phyloP scores from a whole-genome alignment of 2,113 vertebrate species.

The Chascanopsetta lugubris region DNA sequence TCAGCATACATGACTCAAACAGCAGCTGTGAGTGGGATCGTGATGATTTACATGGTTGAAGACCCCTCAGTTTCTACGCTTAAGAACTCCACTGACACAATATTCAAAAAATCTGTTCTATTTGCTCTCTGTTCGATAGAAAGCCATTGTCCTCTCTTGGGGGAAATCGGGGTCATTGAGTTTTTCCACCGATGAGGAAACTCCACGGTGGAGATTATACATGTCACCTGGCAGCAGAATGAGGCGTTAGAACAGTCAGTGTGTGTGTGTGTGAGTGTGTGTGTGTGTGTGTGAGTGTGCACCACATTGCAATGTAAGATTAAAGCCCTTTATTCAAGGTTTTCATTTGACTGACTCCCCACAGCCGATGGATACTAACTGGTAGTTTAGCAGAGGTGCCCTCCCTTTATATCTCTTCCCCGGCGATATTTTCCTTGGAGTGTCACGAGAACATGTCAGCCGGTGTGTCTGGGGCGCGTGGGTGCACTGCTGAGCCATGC shows the following conservation, averaged over 20 bases:
- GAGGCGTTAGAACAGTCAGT: too few relatives aligned
- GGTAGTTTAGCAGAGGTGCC: neutral
- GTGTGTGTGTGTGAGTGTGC: too few relatives aligned
- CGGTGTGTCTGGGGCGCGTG: constrained; percentile 16
- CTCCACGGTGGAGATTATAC: constrained; percentile 21
- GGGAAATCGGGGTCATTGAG: too few relatives aligned
- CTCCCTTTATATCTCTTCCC: neutral
- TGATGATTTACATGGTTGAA: neutral
- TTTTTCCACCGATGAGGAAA: neutral
- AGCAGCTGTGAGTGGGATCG: constrained; percentile 25
- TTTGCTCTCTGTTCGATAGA: too few relatives aligned
- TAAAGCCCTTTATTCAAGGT: too few relatives aligned
- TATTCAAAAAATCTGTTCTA: neutral
- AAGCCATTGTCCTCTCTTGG: too few relatives aligned
- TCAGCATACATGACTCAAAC: constrained; percentile 29
- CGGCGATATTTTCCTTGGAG: neutral
- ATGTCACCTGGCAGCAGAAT: constrained; percentile 7
- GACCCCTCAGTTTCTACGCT: neutral
- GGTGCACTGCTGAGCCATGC: constrained; percentile 12
- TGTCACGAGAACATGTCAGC: constrained; percentile 11
- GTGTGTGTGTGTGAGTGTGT: too few relatives aligned
- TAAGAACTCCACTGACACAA: neutral
- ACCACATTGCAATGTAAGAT: too few relatives aligned
- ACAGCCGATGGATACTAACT: neutral
- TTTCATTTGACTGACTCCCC: too few relatives aligned